Conservation (phyloP, 2,888 invertebrate genomes). For the Spisula solida region DNA sequence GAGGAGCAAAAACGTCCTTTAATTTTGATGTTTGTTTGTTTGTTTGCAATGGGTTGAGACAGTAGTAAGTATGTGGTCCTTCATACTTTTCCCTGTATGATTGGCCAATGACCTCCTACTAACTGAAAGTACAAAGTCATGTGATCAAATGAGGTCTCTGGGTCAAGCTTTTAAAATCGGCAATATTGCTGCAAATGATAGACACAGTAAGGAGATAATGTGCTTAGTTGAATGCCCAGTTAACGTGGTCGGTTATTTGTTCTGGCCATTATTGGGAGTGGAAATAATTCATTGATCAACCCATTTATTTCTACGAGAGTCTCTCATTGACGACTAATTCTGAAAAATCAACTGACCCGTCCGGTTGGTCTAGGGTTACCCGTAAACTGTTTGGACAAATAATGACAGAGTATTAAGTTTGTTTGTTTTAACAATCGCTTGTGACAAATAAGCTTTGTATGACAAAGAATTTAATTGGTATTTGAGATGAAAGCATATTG, state of each 20-base stretch:
- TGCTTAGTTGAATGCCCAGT: background rate
- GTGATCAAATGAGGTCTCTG: too few species aligned
- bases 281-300: background rate
- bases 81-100: too few species aligned
- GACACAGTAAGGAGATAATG: background rate
- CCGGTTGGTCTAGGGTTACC: conserved; percentile 4
- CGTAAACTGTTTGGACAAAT: conserved; percentile 4
- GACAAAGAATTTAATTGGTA: conserved; percentile 7
- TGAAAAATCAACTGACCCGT: background rate
- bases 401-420: conserved; percentile 5
- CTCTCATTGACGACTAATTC: background rate
- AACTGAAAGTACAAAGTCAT: too few species aligned
- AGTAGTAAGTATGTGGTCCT: too few species aligned
- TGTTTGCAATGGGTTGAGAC: too few species aligned
- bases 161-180: too few species aligned
- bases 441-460: conserved; percentile 25
- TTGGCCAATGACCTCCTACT: too few species aligned
- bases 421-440: conserved; percentile 14
- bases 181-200: background rate
- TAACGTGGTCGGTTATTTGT: background rate
- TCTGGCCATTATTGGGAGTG: background rate
- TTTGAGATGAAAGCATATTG: background rate
- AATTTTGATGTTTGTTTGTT: too few species aligned
- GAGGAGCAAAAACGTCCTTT: too few species aligned
- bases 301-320: background rate